A percentile compares a stretch with the other conserved stretches of the same genome.
These are phyloP conservation scores for Cygnus atratus DNA, from an alignment of 2,113 vertebrate species.

Conservation along the genomic window DNA sequence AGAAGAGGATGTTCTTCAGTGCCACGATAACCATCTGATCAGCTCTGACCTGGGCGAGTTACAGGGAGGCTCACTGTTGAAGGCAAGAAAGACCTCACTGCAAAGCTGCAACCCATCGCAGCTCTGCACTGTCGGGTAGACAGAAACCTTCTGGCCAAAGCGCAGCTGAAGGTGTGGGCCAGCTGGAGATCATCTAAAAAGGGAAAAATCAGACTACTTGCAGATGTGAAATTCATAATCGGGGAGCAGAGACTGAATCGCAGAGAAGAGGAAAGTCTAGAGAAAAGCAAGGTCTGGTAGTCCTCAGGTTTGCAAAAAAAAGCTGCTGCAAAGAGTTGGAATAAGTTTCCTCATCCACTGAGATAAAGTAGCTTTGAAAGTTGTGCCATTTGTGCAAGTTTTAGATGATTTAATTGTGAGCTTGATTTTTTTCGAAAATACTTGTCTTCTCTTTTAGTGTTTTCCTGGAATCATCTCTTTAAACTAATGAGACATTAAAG, in stretches of 20 bases:
- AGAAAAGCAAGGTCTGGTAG: not conserved
- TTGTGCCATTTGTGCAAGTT: not conserved
- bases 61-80: not conserved
- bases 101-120: not conserved
- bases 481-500: conserved; percentile 34
- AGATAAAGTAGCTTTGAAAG: not conserved
- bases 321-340: not conserved
- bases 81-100: not conserved
- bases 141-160: not conserved
- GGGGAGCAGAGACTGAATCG: not conserved
- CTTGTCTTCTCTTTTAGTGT: not conserved
- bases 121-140: not conserved
- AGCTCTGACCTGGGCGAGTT: not conserved
- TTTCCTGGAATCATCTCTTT: conserved; percentile 4
- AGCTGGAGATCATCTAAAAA: not conserved
- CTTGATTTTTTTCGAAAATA: not conserved
- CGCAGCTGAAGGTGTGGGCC: not conserved
- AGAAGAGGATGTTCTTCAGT: not conserved
- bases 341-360: not conserved
- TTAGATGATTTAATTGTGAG: not conserved
- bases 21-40: not conserved
- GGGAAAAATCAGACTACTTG: not conserved
- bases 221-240: not conserved
- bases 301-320: not conserved
- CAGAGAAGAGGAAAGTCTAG: not conserved